Evolutionary conservation across 2,113 vertebrate species (phyloP).

Genomic region (Dinomys branickii): DNA sequence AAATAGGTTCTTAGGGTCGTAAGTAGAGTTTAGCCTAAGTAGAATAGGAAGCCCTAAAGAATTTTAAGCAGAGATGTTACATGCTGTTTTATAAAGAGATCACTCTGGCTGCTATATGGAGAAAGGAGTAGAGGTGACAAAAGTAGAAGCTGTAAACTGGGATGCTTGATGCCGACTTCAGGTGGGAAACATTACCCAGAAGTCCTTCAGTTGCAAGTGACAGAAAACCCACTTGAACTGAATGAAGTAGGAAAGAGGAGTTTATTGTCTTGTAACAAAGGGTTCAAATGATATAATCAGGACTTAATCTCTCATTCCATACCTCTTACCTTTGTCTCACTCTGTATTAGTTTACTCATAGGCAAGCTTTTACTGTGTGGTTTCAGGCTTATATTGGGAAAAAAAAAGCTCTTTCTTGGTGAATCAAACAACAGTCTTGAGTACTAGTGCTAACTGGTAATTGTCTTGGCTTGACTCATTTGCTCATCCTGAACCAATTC

Average conservation of each 20-base stretch:
- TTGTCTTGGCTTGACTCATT: constrained; percentile 25
- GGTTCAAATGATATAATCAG: background rate
- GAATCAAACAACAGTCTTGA: constrained; percentile 10
- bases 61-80: constrained; percentile 16
- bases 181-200: background rate
- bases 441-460: background rate
- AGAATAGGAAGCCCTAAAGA: background rate
- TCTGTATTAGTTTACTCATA: background rate
- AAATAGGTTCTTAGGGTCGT: background rate
- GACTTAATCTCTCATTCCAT: background rate
- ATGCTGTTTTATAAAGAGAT: constrained; percentile 30
- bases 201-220: constrained; percentile 32
- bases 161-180: background rate
- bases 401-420: constrained; percentile 34
- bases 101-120: background rate
- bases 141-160: background rate
- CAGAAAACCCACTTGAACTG: constrained; percentile 17
- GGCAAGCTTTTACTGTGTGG: background rate
- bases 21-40: constrained; percentile 36
- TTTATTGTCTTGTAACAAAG: constrained; percentile 26
- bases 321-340: background rate
- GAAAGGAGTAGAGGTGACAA: constrained; percentile 1
- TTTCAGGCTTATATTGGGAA: constrained; percentile 19
- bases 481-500: constrained; percentile 22
- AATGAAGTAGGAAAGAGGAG: background rate